Conservation (phyloP, 2,113 vertebrate species). For the Oreochromis tanganicae region DNA sequence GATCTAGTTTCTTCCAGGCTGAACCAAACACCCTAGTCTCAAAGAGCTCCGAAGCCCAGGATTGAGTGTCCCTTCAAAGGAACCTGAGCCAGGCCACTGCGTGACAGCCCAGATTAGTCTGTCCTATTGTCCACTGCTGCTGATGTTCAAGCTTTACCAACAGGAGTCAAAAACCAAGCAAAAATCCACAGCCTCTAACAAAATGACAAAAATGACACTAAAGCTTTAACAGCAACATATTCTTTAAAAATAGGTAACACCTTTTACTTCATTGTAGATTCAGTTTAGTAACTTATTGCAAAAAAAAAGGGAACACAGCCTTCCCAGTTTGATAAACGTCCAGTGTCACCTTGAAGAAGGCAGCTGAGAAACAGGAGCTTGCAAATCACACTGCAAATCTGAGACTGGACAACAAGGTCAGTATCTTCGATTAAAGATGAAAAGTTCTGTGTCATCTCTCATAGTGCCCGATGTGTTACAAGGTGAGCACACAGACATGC, state of each 20-base stretch:
- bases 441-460: not conserved
- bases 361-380: slow-evolving; percentile 5
- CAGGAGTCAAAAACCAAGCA: not conserved
- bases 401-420: not conserved
- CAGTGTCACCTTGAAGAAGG: slow-evolving; percentile 38
- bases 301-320: not conserved
- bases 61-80: slow-evolving; percentile 56
- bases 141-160: not conserved
- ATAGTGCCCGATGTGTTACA: not conserved
- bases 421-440: not conserved
- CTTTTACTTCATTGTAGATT: not conserved
- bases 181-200: not conserved
- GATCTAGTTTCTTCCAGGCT: slow-evolving; percentile 49
- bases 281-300: not conserved
- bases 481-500: not conserved
- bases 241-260: not conserved
- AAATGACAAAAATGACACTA: not conserved
- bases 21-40: slow-evolving; percentile 64
- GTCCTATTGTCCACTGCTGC: slow-evolving; percentile 25
- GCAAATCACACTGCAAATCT: slow-evolving; percentile 41
- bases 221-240: not conserved
- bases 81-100: slow-evolving; percentile 52
- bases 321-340: not conserved
- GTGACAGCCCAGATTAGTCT: slow-evolving; percentile 37
- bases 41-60: slow-evolving; percentile 6